phyloP scores from a whole-genome alignment of 2,888 invertebrate species.

The Odontothrips loti region DNA sequence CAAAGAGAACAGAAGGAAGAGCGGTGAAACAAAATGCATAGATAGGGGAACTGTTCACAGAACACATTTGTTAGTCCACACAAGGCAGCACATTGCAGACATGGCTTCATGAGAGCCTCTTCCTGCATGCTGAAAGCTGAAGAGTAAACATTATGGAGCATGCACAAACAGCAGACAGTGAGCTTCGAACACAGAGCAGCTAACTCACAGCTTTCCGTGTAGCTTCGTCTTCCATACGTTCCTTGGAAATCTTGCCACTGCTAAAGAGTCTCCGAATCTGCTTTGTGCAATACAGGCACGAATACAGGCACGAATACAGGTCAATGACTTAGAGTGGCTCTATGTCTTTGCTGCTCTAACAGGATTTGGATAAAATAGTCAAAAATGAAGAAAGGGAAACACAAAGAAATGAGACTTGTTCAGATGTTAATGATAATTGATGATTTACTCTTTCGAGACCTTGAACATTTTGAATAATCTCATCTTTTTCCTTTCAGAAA shows the following conservation, averaged over 20 bases:
- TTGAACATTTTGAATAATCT: too few species aligned
- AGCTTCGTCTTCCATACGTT: slow-evolving; percentile 35
- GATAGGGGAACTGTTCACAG: not conserved
- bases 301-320: too few species aligned
- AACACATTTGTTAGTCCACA: not conserved
- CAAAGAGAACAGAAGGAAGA: not conserved
- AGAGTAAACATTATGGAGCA: not conserved
- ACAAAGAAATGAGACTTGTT: too few species aligned
- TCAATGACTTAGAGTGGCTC: too few species aligned
- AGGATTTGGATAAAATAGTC: too few species aligned
- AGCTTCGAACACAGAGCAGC: slow-evolving; percentile 14
- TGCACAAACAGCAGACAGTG: not conserved
- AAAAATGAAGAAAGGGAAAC: too few species aligned
- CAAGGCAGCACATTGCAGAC: not conserved
- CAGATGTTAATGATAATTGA: too few species aligned
- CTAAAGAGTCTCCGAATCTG: slow-evolving; percentile 21
- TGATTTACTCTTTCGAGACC: too few species aligned
- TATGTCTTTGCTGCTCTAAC: too few species aligned
- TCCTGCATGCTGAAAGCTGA: not conserved
- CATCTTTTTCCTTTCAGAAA: too few species aligned
- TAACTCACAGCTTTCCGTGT: slow-evolving; percentile 37
- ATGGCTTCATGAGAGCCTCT: not conserved
- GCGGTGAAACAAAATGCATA: not conserved
- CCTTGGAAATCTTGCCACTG: slow-evolving; percentile 29
- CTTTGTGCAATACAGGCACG: slow-evolving; percentile 5